Percentiles rank a stretch among this genome's conserved stretches.
Evolutionary conservation across 2,888 invertebrate genomes (phyloP).

Genomic region (Drosophila phalerata): DNA sequence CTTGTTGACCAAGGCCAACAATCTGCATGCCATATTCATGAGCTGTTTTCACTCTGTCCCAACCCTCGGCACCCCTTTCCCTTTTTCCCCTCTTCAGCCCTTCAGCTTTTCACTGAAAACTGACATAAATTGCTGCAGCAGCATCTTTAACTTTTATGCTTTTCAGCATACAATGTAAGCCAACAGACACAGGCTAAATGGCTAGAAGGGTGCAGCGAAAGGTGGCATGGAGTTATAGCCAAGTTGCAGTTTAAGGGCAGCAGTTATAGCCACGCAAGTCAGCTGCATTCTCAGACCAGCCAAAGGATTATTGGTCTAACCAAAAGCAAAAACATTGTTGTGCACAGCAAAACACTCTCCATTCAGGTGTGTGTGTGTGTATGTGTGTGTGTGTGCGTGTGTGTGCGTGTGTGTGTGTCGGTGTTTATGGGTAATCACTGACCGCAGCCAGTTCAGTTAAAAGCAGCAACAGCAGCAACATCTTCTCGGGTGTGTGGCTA

Average conservation of each 20-base stretch:
- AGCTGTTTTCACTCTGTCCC: slow-evolving; percentile 46
- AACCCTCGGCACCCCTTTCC: neutral
- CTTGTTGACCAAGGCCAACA: slow-evolving; percentile 62
- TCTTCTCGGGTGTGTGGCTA: slow-evolving; percentile 21
- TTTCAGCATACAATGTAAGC: slow-evolving; percentile 39
- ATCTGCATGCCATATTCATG: slow-evolving; percentile 57
- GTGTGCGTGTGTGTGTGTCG: slow-evolving; percentile 12
- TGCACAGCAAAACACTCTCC: slow-evolving; percentile 27
- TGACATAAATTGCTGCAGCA: slow-evolving; percentile 13
- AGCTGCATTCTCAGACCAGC: slow-evolving; percentile 16
- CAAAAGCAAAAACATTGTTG: slow-evolving; percentile 44
- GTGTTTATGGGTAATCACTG: slow-evolving; percentile 42
- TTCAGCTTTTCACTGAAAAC: neutral
- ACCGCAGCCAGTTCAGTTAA: slow-evolving; percentile 42
- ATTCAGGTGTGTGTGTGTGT: neutral
- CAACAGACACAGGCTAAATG: slow-evolving; percentile 14
- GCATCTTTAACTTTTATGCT: slow-evolving; percentile 34
- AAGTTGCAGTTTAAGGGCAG: neutral
- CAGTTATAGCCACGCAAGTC: neutral
- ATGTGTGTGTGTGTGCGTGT: slow-evolving; percentile 9
- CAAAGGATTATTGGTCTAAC: slow-evolving; percentile 29
- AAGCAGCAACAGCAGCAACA: slow-evolving; percentile 33
- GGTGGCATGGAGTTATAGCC: neutral
- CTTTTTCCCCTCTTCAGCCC: neutral
- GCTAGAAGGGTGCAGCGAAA: neutral